A percentile compares a stretch with the other conserved stretches of the same genome.
These are phyloP conservation scores for Helogale parvula DNA, from an alignment of 2,113 vertebrate species.

Conservation along the genomic window DNA sequence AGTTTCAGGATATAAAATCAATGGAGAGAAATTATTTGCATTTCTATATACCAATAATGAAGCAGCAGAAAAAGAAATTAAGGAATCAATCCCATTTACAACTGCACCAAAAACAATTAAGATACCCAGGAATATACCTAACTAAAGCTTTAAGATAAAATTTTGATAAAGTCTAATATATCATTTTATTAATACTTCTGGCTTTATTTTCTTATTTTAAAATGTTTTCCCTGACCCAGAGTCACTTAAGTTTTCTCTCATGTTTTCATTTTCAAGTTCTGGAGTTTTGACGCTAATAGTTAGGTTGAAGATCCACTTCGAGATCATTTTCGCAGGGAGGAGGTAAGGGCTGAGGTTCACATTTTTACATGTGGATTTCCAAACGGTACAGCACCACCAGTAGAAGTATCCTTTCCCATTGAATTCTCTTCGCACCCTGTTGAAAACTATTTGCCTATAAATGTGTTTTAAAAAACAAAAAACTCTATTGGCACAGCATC, in stretches of 20 bases:
- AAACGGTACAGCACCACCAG: background rate
- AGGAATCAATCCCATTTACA: too few relatives aligned
- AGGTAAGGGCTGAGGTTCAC: background rate
- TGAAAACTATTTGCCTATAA: background rate
- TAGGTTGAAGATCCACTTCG: background rate
- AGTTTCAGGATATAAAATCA: too few relatives aligned
- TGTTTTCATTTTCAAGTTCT: background rate
- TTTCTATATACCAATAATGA: too few relatives aligned
- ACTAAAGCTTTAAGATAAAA: too few relatives aligned
- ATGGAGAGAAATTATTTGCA: too few relatives aligned
- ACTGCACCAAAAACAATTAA: too few relatives aligned
- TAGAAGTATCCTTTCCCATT: background rate
- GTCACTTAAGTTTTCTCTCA: background rate
- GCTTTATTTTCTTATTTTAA: conserved; percentile 4
- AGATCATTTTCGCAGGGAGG: background rate
- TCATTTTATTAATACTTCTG: background rate
- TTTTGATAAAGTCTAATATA: background rate
- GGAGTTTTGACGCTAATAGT: background rate
- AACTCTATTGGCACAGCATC: background rate
- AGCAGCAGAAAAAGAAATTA: too few relatives aligned
- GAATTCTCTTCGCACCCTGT: background rate
- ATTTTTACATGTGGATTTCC: background rate
- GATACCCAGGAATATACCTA: too few relatives aligned
- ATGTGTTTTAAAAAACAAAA: background rate
- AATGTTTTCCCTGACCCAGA: background rate